Base-by-base conservation (phyloP, 2,888 invertebrate species). In the Pristionchus arcanus region DNA sequence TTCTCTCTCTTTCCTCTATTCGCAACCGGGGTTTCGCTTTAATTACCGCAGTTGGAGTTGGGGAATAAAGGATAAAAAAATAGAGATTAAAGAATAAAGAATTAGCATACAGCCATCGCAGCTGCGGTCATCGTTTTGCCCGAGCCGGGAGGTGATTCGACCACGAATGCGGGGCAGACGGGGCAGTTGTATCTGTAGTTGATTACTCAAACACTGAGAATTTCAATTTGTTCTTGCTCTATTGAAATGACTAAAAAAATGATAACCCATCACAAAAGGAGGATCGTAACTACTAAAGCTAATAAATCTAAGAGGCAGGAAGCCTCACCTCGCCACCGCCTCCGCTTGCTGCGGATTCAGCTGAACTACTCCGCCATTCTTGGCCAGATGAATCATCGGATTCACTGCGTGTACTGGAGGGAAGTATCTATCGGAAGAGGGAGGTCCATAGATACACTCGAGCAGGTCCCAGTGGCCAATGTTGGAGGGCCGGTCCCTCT, bases 101-200 rank as follows among this genome's bases (percentile, higher is more conserved):
- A n/a, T n/a, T n/a, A n/a, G n/a, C n/a, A n/a, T n/a, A n/a, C 84
- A 15, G 59, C 84, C 84, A 85, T 85, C 9, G 84, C 84, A 2
- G 84, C 84, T 4, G 84, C 84, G 1, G 84, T 59, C 55, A 59
- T 59, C 0, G 84, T 85, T 25, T 85, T 85, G 84, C 84, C 84
- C 4, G 59, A 85, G 3, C 81, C 81, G 28, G 81, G 81, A 49
- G 81, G 81, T 0, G 49, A n/a, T 28, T 81, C 81, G 49, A 81
- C 49, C n/a, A 28, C 81, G 19, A 81, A 81, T 0, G 81, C 81
- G 2, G 49, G 81, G 21, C 49, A 49, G 74, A 21, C 37, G 28
- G 49, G 11, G 81, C 28, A 49, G 81, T 81, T 81, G 81, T 81
- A 81, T 13, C 81, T 42, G 49, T 1, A 53, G 7, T 0, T 37